Percentiles rank a stretch among this genome's conserved stretches.
Conservation (phyloP, 2,113 vertebrate genomes). For the Anser brachyrhynchus region DNA sequence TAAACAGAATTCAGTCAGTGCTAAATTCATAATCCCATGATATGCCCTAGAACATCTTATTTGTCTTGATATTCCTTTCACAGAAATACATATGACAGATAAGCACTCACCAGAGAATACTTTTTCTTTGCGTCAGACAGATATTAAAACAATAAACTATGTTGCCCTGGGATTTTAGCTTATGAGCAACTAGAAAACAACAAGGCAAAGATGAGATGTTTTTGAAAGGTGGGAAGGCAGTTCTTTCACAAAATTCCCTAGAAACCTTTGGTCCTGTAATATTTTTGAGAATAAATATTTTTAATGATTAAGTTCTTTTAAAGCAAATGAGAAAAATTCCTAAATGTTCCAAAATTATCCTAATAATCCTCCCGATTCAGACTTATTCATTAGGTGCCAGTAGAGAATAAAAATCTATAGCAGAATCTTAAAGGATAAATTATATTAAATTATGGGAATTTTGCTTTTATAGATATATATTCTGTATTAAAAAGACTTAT, state of each 20-base stretch:
- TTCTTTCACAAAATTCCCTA: constrained; percentile 58
- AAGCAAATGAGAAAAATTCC: not conserved
- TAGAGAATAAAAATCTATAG: not conserved
- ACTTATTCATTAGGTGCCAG: not conserved
- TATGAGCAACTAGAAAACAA: constrained; percentile 68
- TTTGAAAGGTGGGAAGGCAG: constrained; percentile 72
- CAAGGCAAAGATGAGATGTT: constrained; percentile 77
- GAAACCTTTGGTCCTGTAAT: constrained; percentile 46
- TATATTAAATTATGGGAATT: not conserved
- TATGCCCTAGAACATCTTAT: constrained; percentile 75
- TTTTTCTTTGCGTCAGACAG: constrained; percentile 77
- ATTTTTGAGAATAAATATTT: constrained; percentile 46
- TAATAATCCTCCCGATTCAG: not conserved
- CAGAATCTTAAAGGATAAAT: not conserved
- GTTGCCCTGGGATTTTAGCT: constrained; percentile 74
- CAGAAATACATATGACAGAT: constrained; percentile 81
- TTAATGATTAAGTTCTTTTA: constrained; percentile 26
- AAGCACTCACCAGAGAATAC: constrained; percentile 77
- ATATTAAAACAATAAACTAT: constrained; percentile 88
- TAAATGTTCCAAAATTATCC: not conserved
- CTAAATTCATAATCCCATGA: constrained; percentile 43
- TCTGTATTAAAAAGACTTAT: not conserved
- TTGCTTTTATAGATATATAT: not conserved
- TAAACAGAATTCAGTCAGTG: constrained; percentile 14
- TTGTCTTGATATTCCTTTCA: constrained; percentile 80